phyloP scores from a whole-genome alignment of 1,140 invertebrate genomes.

The Papilio dardanus region DNA sequence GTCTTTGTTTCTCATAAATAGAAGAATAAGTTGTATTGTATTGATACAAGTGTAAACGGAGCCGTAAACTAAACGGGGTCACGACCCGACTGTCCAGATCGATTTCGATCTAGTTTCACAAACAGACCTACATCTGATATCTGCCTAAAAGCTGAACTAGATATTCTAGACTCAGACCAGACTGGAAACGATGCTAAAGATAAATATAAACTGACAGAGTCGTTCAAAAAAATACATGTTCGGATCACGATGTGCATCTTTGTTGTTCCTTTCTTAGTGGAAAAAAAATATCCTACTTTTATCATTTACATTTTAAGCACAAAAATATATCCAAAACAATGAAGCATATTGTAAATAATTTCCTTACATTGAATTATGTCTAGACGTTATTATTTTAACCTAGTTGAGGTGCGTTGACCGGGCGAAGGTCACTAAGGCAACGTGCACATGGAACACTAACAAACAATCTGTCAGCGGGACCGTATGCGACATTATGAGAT shows the following conservation, averaged over 20 bases:
- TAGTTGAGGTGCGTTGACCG: slow-evolving; percentile 13
- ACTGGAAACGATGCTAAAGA: not conserved
- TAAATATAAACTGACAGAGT: not conserved
- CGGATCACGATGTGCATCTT: not conserved
- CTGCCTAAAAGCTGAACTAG: not conserved
- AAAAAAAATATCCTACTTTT: too few relatives aligned
- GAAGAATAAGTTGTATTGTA: not conserved
- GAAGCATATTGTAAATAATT: not conserved
- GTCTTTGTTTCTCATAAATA: not conserved
- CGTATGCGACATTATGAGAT: not conserved
- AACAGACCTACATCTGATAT: not conserved
- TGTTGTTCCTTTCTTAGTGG: not conserved
- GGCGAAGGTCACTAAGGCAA: not conserved
- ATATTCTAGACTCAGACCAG: not conserved
- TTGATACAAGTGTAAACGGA: not conserved
- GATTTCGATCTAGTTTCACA: not conserved
- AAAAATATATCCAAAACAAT: not conserved
- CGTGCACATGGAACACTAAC: not conserved
- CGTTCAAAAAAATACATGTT: not conserved
- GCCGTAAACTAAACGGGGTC: not conserved
- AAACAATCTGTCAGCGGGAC: not conserved
- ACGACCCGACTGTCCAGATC: not conserved
- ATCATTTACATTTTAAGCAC: too few relatives aligned
- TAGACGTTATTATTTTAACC: slow-evolving; percentile 24
- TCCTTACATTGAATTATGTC: slow-evolving; percentile 11